Base-by-base conservation (phyloP, 2,888 invertebrate species). In the Eugnorisma glareosa region DNA sequence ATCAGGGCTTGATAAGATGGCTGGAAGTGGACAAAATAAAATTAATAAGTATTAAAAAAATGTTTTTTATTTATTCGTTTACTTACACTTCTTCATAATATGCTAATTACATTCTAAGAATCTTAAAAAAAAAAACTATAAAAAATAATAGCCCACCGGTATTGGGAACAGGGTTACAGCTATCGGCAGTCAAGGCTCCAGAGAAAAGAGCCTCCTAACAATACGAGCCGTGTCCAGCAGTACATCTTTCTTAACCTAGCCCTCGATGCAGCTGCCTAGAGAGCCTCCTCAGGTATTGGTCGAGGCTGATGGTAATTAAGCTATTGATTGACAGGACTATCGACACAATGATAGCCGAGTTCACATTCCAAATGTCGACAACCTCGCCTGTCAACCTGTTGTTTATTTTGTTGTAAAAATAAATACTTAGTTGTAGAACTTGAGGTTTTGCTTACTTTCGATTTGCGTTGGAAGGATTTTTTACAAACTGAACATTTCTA, bases 1-100 rank as follows among this genome's bases (percentile, higher is more conserved):
- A 67, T 61, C 79, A 45, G 48, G 45, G 28, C 5, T 2, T 15
- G 77, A 57, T 79, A 77, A 45, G 24, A 43, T 2, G 13, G 0
- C 15, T 45, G 37, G 45, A 71, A 35, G 8, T 31, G 31, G n/a
- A 21, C 15, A 40, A 1, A 66, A 57, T 21, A 40, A 24, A 24
- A n/a, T n/a, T 6, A n/a, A 24, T 28, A 24, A 24, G 21, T n/a
- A 8, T 54, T 3, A 8, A n/a, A 18, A 21, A 31, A 8, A 6
- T 3, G 2, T 28, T 31, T n/a, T n/a, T n/a, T n/a, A n/a, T n/a
- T n/a, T n/a, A n/a, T n/a, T n/a, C n/a, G n/a, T n/a, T n/a, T n/a
- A n/a, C n/a, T n/a, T n/a, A n/a, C n/a, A n/a, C n/a, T n/a, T n/a
- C n/a, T n/a, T n/a, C n/a, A n/a, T n/a, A n/a, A n/a, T n/a, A n/a